Evolutionary conservation across 2,888 invertebrate species (phyloP), one percentile per base, ranked within the genome.

Genomic region (Desoria tigrina): DNA sequence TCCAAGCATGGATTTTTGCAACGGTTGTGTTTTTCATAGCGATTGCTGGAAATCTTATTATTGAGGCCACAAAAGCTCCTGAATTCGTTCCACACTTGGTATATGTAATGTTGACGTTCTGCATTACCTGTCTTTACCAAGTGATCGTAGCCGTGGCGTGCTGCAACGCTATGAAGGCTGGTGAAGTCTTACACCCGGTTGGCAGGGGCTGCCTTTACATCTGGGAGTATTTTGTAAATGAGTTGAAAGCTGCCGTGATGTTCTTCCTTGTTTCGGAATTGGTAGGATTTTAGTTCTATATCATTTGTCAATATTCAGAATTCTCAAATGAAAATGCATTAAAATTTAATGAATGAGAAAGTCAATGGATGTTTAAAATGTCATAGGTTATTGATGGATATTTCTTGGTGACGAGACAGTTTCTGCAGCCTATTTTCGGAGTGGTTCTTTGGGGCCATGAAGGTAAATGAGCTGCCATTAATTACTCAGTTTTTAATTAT

Each of bases 161-260:
- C 11, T 4, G 4, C 6, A 32, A 32, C 6, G 32, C 32, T 11
- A 4, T 16, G n/a, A 49, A 32, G 23, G 27, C 26, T 18, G 21
- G 21, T n/a, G 60, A 54, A n/a, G 27, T 53, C n/a, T 4, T 65
- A 24, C 69, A 72, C 32, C 74, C 74, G 0, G 68, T 74, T 42
- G 74, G 74, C n/a, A 68, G 69, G 56, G 74, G 74, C 18, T 61
- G 68, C n/a, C 49, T 60, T 0, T 68, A 68, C 53, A 58, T 74
- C 23, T 66, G 72, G 67, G 68, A 69, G 56, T 74, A 70, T 51
- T 70, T 70, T 61, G 51, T 63, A 1, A 68, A 68, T 51, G 70
- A 74, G 53, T 64, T 66, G 11, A 66, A 68, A 2, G 37, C 61
- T 39, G 68, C 67, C 27, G 71, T 68, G 11, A 61, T 62, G 51